Evolutionary conservation across 2,888 invertebrate genomes (phyloP), one percentile per base, ranked within the genome.

Genomic region (Synergus japonicus): DNA sequence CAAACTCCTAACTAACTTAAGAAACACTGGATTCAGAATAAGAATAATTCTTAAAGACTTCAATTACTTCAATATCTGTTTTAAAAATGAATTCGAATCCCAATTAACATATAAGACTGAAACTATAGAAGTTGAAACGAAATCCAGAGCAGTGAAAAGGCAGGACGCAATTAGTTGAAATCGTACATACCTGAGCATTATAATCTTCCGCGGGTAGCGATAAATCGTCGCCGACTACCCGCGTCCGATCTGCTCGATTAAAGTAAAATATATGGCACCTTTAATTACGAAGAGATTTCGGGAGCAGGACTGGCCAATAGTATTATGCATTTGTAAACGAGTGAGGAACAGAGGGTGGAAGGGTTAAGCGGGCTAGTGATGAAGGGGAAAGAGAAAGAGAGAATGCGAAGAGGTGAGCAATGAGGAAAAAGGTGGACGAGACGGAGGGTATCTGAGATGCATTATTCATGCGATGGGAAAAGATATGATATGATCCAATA

Each of bases 401-500:
- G 15, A 67, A 76, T 65, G 69, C 54, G 65, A 58, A 13, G 77
- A 63, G 78, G 77, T 58, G 73, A 41, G 37, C 67, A 63, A 73
- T 66, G 77, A 69, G 77, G 78, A 77, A 80, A 79, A 81, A 79
- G 79, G 69, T 63, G 64, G 22, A 78, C 80, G 81, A 81, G 78
- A 84, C 81, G 86, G 85, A 85, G 81, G 85, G 86, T 84, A 87
- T 88, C 84, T 83, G 81, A 85, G 89, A 91, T 92, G 91, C 91
- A 92, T 92, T 91, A 92, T 92, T 92, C 92, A 92, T 92, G 88
- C 87, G 88, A 87, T 86, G 87, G 85, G 89, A 91, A 90, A 89
- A 91, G 91, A 92, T 91, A 91, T 91, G 92, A 91, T 91, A 91
- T 92, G 91, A 91, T 92, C 92, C 92, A 92, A 92, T 92, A 92